phyloP scores from a whole-genome alignment of 1,140 invertebrate species.

The Idris sp. region DNA sequence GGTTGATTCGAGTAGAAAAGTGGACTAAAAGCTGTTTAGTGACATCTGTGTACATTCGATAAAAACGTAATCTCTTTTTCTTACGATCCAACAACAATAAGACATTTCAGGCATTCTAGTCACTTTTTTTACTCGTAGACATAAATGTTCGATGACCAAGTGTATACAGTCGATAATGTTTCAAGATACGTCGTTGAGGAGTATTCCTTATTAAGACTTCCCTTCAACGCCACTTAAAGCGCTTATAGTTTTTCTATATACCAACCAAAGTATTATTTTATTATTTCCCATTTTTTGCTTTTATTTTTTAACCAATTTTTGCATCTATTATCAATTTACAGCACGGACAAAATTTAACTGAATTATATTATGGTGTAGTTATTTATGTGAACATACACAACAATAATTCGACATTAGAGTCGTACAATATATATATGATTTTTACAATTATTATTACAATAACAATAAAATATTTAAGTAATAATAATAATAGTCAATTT shows the following conservation, averaged over 20 bases:
- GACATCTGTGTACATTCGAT: conserved; percentile 48
- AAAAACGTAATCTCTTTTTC: conserved; percentile 51
- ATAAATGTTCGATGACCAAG: conserved; percentile 51
- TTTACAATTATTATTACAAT: background rate
- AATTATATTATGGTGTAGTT: too few species aligned
- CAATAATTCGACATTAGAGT: too few species aligned
- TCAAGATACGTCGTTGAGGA: conserved; percentile 41
- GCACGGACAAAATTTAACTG: too few species aligned
- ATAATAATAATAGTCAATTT: too few species aligned
- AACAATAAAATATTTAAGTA: too few species aligned
- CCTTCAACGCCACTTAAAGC: conserved; percentile 62
- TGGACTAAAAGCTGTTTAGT: conserved; percentile 9
- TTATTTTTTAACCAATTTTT: too few species aligned
- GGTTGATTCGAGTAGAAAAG: conserved; percentile 11
- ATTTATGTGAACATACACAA: too few species aligned
- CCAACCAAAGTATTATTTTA: too few species aligned
- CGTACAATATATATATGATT: too few species aligned
- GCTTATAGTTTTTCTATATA: conserved; percentile 37
- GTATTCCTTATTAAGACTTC: conserved; percentile 64
- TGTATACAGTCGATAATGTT: conserved; percentile 45
- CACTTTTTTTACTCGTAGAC: conserved; percentile 39
- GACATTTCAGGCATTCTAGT: conserved; percentile 34
- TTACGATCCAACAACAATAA: conserved; percentile 41
- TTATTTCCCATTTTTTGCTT: too few species aligned
- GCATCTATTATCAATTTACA: too few species aligned